Evolutionary conservation across 2,888 invertebrate genomes (phyloP).

Genomic region (Cetonia aurata): DNA sequence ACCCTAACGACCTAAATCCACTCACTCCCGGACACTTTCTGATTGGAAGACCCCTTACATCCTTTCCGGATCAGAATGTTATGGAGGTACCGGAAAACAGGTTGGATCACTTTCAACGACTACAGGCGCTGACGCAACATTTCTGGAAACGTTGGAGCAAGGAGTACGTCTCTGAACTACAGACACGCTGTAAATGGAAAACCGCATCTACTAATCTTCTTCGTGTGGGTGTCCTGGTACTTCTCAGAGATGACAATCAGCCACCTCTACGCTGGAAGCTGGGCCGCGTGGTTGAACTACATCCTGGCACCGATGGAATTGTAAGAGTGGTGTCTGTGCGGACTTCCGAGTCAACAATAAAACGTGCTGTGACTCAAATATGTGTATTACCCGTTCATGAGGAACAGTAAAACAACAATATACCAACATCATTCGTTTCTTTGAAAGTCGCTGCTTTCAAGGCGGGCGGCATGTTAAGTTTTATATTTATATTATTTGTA

Average conservation of each 20-base stretch:
- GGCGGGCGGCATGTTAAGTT: too few species aligned
- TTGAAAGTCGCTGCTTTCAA: too few species aligned
- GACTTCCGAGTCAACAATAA: too few species aligned
- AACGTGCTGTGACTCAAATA: too few species aligned
- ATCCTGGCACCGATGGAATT: too few species aligned
- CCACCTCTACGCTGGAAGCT: conserved; percentile 42
- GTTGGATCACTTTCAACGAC: conserved; percentile 51
- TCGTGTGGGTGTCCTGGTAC: not conserved
- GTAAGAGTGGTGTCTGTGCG: too few species aligned
- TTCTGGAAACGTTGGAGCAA: conserved; percentile 53
- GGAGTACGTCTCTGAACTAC: conserved; percentile 52
- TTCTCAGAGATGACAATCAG: conserved; percentile 32
- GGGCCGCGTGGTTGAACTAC: not conserved
- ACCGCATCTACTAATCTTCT: not conserved
- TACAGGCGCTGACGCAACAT: conserved; percentile 52
- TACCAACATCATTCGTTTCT: too few species aligned
- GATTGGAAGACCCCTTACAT: conserved; percentile 51
- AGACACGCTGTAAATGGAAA: not conserved
- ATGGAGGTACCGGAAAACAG: conserved; percentile 45
- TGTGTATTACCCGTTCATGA: too few species aligned
- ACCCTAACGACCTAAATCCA: conserved; percentile 54
- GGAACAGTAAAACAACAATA: too few species aligned
- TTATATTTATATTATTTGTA: too few species aligned
- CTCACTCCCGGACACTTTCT: conserved; percentile 57
- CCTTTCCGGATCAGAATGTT: conserved; percentile 50